phyloP scores from a whole-genome alignment of 1,140 invertebrate genomes.

The Apocrypta bakeri region DNA sequence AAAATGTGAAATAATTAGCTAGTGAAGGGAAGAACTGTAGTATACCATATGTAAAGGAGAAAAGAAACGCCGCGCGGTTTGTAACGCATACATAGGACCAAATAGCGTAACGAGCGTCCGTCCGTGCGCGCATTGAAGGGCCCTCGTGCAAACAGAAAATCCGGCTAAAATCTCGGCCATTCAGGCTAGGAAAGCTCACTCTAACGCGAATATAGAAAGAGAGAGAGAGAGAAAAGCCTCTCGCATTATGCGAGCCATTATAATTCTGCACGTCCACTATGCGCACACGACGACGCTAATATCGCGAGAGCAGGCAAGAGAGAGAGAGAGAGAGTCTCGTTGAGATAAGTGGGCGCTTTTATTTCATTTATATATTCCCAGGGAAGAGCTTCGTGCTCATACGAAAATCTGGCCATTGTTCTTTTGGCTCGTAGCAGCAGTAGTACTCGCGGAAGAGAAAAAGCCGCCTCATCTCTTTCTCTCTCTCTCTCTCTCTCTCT shows the following conservation, averaged over 20 bases:
- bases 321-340: slow-evolving; percentile 7
- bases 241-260: no score
- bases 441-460: slow-evolving; percentile 45
- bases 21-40: not conserved
- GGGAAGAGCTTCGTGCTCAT: slow-evolving; percentile 14
- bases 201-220: not conserved
- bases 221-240: not conserved
- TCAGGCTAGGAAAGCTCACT: not conserved
- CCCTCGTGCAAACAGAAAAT: slow-evolving; percentile 52
- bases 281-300: slow-evolving; percentile 29
- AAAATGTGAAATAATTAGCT: no score
- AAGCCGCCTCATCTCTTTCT: not conserved
- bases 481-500: not conserved
- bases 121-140: slow-evolving; percentile 53
- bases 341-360: slow-evolving; percentile 58
- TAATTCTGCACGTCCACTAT: not conserved
- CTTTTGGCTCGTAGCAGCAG: no score
- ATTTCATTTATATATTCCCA: slow-evolving; percentile 68
- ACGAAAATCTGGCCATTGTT: slow-evolving; percentile 45
- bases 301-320: not conserved
- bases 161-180: slow-evolving; percentile 25
- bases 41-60: no score
- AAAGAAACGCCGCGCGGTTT: not conserved
- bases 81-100: slow-evolving; percentile 11
- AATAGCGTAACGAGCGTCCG: slow-evolving; percentile 54